Evolutionary conservation across 2,113 vertebrate genomes (phyloP).

Genomic region (Ailurus styani): DNA sequence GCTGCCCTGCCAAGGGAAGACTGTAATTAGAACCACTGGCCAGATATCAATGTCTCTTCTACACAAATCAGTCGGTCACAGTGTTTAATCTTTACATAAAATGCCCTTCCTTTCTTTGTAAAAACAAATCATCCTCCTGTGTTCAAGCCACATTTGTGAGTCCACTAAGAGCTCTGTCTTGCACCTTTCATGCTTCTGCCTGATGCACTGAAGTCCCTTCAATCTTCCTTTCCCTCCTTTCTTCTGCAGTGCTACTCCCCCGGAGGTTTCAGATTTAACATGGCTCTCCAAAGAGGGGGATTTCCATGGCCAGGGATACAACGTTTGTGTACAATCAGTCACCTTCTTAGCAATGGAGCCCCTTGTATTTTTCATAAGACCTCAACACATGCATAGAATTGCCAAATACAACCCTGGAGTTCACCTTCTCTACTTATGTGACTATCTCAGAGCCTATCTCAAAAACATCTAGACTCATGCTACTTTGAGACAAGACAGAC

Average conservation of each 20-base stretch:
- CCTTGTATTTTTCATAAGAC: background rate
- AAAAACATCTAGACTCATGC: background rate
- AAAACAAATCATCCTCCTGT: background rate
- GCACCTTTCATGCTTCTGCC: background rate
- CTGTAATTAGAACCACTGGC: conserved; percentile 14
- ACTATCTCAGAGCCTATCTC: background rate
- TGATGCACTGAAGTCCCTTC: background rate
- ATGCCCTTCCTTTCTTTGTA: background rate
- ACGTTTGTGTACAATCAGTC: background rate
- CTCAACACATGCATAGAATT: background rate
- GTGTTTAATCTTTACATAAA: background rate
- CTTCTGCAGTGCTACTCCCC: background rate
- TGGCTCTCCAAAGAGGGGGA: background rate
- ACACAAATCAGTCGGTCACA: background rate
- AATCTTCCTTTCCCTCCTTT: background rate
- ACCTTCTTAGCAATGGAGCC: background rate
- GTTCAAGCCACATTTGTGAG: background rate
- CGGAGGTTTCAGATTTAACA: background rate
- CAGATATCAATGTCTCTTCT: background rate
- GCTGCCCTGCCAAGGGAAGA: background rate
- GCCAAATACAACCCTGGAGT: background rate
- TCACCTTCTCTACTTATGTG: background rate
- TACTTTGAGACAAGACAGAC: background rate
- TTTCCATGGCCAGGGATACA: background rate
- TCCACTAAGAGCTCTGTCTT: background rate